A percentile compares a stretch with the other conserved stretches of the same genome.
Conservation (phyloP, 2,113 vertebrate genomes). For the Catharus bicknelli region DNA sequence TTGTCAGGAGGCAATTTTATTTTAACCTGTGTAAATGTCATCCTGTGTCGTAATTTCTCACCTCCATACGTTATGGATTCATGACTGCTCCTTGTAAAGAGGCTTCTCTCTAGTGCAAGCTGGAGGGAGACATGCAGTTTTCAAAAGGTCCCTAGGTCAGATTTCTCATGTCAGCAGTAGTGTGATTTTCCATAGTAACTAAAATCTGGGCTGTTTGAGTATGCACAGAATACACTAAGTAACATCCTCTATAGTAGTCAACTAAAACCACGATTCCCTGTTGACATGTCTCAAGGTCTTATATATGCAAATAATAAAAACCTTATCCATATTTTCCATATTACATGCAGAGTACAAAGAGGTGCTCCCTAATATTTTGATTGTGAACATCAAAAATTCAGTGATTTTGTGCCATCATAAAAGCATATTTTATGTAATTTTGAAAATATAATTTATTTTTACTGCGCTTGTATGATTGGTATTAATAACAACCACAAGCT, state of each 20-base stretch:
- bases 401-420: background rate
- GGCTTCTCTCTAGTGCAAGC: background rate
- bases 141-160: background rate
- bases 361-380: background rate
- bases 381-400: background rate
- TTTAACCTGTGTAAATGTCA: background rate
- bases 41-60: background rate
- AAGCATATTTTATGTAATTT: background rate
- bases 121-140: background rate
- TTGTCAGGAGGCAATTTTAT: background rate
- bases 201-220: background rate
- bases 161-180: background rate
- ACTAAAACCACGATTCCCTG: rapidly evolving
- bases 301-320: background rate
- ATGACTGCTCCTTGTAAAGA: background rate
- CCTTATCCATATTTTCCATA: background rate
- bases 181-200: background rate
- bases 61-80: background rate
- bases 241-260: background rate
- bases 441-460: background rate
- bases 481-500: background rate
- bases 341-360: background rate
- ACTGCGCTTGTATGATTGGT: background rate
- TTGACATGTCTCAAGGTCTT: background rate
- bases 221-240: background rate